phyloP scores from a whole-genome alignment of 1,140 invertebrate genomes.

The Macrotrachela quadricornifera region DNA sequence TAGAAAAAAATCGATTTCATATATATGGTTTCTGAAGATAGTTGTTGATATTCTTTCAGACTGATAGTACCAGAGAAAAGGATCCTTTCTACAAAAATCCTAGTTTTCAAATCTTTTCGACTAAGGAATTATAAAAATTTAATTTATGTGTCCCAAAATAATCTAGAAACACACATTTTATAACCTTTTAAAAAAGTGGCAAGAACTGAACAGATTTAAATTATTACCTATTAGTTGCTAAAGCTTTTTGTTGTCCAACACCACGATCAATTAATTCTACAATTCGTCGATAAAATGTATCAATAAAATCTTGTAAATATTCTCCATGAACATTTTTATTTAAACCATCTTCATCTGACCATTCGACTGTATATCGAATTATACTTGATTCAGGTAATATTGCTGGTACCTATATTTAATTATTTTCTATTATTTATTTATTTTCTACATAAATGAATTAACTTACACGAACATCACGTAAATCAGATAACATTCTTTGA shows the following conservation, averaged over 20 bases:
- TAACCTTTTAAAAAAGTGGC: no score
- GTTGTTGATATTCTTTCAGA: no score
- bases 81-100: no score
- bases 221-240: conserved; percentile 16
- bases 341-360: conserved; percentile 73
- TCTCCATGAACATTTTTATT: conserved; percentile 46
- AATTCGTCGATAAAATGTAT: conserved; percentile 55
- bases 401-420: neutral
- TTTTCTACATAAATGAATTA: neutral
- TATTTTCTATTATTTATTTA: neutral
- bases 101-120: no score
- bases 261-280: conserved; percentile 41
- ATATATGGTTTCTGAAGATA: no score
- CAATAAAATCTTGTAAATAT: conserved; percentile 80
- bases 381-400: neutral
- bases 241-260: conserved; percentile 34
- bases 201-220: no score
- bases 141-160: no score
- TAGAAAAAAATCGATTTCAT: no score
- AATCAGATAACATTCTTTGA: conserved; percentile 59
- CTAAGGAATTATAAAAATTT: no score
- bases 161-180: no score
- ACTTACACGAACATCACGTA: conserved; percentile 22
- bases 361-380: conserved; percentile 69
- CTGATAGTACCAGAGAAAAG: no score